Evolutionary conservation across 1,140 invertebrate genomes (phyloP).

Genomic region (Drosophila pseudoananassae): DNA sequence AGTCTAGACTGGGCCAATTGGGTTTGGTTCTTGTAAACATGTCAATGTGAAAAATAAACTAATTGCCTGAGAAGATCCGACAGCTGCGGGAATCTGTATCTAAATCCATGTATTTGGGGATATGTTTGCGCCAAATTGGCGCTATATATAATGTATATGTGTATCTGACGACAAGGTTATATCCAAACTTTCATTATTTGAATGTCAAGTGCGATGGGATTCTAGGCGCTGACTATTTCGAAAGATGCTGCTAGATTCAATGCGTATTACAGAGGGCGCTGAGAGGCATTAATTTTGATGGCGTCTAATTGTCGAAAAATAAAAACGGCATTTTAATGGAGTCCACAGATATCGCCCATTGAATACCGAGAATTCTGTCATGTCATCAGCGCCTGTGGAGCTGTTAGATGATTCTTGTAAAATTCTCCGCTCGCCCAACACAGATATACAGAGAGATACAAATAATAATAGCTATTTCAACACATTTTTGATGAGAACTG

Average conservation of each 20-base stretch:
- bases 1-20: conserved; percentile 30
- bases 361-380: conserved; percentile 49
- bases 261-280: conserved; percentile 38
- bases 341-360: conserved; percentile 60
- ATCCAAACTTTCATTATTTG: conserved; percentile 28
- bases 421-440: conserved; percentile 16
- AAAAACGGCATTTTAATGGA: conserved; percentile 71
- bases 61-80: conserved; percentile 60
- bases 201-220: conserved; percentile 63
- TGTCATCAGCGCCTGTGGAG: conserved; percentile 52
- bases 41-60: conserved; percentile 64
- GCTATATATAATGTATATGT: conserved; percentile 29
- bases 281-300: conserved; percentile 46
- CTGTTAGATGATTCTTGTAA: conserved; percentile 77
- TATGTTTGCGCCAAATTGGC: conserved; percentile 11
- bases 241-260: conserved; percentile 56
- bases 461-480: conserved; percentile 74
- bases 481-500: conserved; percentile 79
- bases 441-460: conserved; percentile 29
- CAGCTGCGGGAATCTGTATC: conserved; percentile 69
- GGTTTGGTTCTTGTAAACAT: conserved; percentile 66
- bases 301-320: conserved; percentile 62
- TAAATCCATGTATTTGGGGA: conserved; percentile 20
- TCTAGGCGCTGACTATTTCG: conserved; percentile 45
- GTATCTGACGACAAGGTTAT: conserved; percentile 48